A percentile compares a stretch with the other conserved stretches of the same genome.
phyloP scores from a whole-genome alignment of 2,113 vertebrate genomes.

The Lontra canadensis region DNA sequence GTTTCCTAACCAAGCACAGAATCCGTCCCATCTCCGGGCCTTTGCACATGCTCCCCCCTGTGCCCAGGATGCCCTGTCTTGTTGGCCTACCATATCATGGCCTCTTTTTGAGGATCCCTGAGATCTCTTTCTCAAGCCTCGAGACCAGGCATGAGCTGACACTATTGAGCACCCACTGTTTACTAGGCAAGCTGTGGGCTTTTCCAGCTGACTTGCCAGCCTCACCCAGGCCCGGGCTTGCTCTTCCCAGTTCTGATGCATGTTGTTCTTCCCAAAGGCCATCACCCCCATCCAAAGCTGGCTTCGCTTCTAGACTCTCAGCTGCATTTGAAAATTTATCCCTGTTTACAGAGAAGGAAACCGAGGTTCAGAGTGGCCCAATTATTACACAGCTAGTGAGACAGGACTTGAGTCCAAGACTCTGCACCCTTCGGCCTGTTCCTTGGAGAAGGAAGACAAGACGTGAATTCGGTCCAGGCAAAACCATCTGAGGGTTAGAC shows the following conservation, averaged over 20 bases:
- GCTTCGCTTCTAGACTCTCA: background rate
- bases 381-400: accelerated
- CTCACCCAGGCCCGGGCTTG: accelerated
- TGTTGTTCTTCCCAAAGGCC: accelerated
- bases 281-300: accelerated
- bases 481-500: accelerated
- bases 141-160: background rate
- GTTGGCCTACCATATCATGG: accelerated
- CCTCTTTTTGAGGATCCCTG: background rate
- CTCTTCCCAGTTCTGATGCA: background rate
- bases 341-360: background rate
- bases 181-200: background rate
- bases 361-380: background rate
- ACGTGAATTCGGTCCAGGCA: background rate
- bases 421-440: background rate
- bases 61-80: background rate
- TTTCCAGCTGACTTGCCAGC: accelerated
- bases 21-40: background rate
- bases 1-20: background rate
- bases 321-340: no score
- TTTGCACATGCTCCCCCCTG: background rate
- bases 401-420: background rate
- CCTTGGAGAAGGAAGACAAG: background rate
- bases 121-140: background rate
- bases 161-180: accelerated